These are phyloP conservation scores for Montipora capitata DNA, from an alignment of 92 coral and sea anemone genomes.

Conservation along the genomic window DNA sequence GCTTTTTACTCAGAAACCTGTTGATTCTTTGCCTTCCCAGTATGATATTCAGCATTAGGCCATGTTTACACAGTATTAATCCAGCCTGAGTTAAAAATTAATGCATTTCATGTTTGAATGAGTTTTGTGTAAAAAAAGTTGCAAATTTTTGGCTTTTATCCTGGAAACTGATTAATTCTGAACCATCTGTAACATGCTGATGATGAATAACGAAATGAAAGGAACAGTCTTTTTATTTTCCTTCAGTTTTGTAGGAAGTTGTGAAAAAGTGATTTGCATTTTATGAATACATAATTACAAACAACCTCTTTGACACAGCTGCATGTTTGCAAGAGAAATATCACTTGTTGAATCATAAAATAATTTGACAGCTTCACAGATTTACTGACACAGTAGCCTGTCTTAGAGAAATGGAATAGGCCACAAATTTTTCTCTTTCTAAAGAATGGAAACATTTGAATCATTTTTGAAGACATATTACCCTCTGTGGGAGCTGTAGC, in stretches of 20 bases:
- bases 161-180: not conserved
- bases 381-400: not conserved
- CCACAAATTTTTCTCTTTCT: too few relatives aligned
- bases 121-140: not conserved
- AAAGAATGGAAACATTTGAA: too few relatives aligned
- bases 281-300: not conserved
- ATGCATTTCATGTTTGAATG: conserved; percentile 5
- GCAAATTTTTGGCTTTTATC: not conserved
- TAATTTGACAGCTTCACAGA: not conserved
- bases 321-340: not conserved
- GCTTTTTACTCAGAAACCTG: conserved; percentile 32
- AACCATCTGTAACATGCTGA: too few relatives aligned
- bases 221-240: not conserved
- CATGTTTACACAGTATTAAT: conserved; percentile 48
- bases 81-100: conserved; percentile 28
- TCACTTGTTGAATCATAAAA: conserved; percentile 12
- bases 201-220: not conserved
- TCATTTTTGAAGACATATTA: too few relatives aligned
- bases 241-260: not conserved
- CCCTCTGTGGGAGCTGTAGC: too few relatives aligned
- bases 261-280: conserved; percentile 36
- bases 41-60: conserved; percentile 3
- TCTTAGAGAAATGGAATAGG: too few relatives aligned
- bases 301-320: conserved; percentile 10
- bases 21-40: conserved; percentile 12